phyloP scores from a whole-genome alignment of 2,888 invertebrate genomes.

The Carterocephalus palaemon region DNA sequence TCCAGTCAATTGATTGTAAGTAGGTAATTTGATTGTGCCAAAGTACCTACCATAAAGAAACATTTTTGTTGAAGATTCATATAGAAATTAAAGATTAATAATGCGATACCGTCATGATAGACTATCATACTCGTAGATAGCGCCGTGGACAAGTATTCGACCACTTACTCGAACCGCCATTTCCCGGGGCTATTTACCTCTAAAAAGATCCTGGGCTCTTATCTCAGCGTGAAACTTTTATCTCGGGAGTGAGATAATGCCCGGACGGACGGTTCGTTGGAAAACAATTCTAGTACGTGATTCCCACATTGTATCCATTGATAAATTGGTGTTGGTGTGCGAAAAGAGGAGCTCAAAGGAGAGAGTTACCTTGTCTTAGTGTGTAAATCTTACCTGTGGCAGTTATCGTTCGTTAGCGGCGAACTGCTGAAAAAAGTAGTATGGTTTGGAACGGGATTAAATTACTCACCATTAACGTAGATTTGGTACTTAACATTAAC shows the following conservation, averaged over 20 bases:
- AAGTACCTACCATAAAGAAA: no score
- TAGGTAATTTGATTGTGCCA: no score
- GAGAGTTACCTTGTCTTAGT: conserved; percentile 13
- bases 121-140: no score
- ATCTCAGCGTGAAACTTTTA: conserved; percentile 23
- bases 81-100: no score
- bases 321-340: conserved; percentile 52
- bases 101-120: no score
- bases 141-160: no score
- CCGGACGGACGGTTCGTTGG: conserved; percentile 55
- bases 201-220: conserved; percentile 10
- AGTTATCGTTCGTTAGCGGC: conserved; percentile 18
- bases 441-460: not conserved
- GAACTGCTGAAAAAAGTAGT: conserved; percentile 9
- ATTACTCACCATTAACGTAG: no score
- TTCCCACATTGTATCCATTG: conserved; percentile 60
- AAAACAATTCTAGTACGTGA: conserved; percentile 69
- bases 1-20: conserved; percentile 19
- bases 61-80: no score
- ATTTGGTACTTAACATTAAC: not conserved
- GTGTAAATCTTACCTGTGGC: conserved; percentile 22
- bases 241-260: conserved; percentile 46
- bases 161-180: no score
- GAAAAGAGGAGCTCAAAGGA: conserved; percentile 25
- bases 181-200: no score